Conservation (phyloP, 2,113 vertebrate species). For the Ailuropoda melanoleuca region DNA sequence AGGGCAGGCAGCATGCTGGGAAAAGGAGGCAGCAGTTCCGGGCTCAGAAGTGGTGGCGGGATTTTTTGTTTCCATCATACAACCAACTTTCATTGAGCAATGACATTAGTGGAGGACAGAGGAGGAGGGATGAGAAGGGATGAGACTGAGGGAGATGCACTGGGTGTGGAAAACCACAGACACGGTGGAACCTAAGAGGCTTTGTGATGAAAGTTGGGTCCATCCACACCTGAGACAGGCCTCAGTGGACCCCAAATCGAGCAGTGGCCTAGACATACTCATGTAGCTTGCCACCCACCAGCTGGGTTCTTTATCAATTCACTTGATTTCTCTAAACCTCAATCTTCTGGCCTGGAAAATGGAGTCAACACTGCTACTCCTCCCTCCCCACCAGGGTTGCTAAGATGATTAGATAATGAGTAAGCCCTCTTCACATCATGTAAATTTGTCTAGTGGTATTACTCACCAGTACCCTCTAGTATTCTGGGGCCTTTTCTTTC, state of each 20-base stretch:
- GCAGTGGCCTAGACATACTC: neutral
- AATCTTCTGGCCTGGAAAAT: slow-evolving; percentile 30
- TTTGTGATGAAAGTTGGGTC: neutral
- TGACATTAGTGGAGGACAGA: neutral
- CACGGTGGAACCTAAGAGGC: neutral
- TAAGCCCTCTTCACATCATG: neutral
- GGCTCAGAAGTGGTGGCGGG: slow-evolving; percentile 68
- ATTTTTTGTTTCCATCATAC: slow-evolving; percentile 67
- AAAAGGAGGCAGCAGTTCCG: slow-evolving; percentile 56
- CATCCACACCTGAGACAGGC: neutral
- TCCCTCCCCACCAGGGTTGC: neutral
- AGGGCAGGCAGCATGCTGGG: slow-evolving; percentile 54
- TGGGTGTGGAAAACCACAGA: neutral
- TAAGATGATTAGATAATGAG: neutral
- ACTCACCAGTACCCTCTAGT: neutral
- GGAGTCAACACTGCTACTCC: neutral
- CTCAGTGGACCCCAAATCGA: neutral
- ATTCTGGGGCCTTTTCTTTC: neutral
- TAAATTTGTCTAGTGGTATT: neutral
- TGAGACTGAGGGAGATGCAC: neutral
- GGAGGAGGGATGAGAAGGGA: neutral
- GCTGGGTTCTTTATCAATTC: neutral
- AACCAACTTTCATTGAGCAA: slow-evolving; percentile 52
- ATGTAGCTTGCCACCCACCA: neutral
- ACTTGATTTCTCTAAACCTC: neutral